A percentile compares a stretch with the other conserved stretches of the same genome.
These are phyloP conservation scores for Nasua narica DNA, from an alignment of 2,797 vertebrate species.

Conservation along the genomic window DNA sequence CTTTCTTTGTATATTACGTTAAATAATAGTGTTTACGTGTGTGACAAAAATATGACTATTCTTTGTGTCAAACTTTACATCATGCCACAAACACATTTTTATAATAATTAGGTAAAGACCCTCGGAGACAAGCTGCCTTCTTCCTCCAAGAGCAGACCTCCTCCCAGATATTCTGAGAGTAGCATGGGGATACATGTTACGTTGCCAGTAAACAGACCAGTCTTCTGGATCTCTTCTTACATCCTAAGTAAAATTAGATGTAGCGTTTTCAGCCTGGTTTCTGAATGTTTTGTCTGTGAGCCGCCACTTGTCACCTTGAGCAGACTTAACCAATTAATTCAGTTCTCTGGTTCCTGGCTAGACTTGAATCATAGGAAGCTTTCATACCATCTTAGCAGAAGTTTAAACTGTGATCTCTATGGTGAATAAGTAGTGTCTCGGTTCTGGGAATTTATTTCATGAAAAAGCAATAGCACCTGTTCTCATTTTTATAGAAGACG, in stretches of 20 bases:
- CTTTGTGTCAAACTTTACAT: background rate
- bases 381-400: slow-evolving; percentile 13
- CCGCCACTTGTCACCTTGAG: slow-evolving; percentile 42
- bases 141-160: background rate
- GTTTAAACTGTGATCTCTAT: slow-evolving; percentile 58
- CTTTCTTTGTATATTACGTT: background rate
- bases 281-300: slow-evolving; percentile 51
- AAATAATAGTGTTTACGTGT: background rate
- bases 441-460: background rate
- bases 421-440: slow-evolving; percentile 13
- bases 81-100: background rate
- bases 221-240: slow-evolving; percentile 52
- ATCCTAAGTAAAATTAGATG: slow-evolving; percentile 16
- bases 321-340: slow-evolving; percentile 44
- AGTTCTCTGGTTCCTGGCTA: slow-evolving; percentile 33
- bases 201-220: slow-evolving; percentile 1
- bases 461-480: background rate
- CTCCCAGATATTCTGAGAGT: background rate
- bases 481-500: slow-evolving; percentile 24
- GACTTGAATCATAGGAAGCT: background rate
- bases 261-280: slow-evolving; percentile 36
- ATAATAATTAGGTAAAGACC: background rate
- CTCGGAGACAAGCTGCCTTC: fast-evolving
- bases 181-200: background rate
- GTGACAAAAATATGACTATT: background rate